These are phyloP conservation scores for Phocoena phocoena DNA, from an alignment of 2,113 vertebrate genomes.

Conservation along the genomic window DNA sequence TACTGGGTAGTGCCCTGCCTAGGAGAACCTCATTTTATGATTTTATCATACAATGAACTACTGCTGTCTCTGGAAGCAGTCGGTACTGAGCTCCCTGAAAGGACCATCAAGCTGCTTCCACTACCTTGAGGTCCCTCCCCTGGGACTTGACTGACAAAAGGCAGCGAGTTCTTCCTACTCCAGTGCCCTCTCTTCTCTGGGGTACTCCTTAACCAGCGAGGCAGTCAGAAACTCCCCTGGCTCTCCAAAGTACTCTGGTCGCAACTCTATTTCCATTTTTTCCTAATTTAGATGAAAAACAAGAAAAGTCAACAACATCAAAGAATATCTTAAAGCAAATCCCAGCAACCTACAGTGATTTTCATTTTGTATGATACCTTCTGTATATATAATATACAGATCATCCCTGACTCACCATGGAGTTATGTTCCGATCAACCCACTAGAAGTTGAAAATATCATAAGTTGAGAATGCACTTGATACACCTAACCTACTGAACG, in stretches of 20 bases:
- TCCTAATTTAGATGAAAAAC: not conserved
- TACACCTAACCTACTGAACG: no score
- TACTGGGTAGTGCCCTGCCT: not conserved
- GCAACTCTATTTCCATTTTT: not conserved
- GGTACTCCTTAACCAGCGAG: not conserved
- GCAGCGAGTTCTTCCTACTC: not conserved
- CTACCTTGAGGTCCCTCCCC: no score
- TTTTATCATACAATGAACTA: not conserved
- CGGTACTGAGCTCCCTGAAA: not conserved
- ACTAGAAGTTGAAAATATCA: no score
- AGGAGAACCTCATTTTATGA: not conserved
- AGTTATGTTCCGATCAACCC: no score
- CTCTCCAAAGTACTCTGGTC: not conserved
- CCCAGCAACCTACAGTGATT: not conserved
- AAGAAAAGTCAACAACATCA: not conserved
- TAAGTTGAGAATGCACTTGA: no score
- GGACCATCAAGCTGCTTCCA: not conserved
- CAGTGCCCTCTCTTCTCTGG: not conserved
- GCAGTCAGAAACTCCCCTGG: not conserved
- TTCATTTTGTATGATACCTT: not conserved
- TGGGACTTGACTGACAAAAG: not conserved
- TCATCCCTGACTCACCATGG: no score
- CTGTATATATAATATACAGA: no score
- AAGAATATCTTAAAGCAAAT: not conserved
- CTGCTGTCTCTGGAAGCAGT: not conserved